Evolutionary conservation across 1,140 invertebrate genomes (phyloP), one percentile per base, ranked within the genome.

Genomic region (Brachionus sp.): DNA sequence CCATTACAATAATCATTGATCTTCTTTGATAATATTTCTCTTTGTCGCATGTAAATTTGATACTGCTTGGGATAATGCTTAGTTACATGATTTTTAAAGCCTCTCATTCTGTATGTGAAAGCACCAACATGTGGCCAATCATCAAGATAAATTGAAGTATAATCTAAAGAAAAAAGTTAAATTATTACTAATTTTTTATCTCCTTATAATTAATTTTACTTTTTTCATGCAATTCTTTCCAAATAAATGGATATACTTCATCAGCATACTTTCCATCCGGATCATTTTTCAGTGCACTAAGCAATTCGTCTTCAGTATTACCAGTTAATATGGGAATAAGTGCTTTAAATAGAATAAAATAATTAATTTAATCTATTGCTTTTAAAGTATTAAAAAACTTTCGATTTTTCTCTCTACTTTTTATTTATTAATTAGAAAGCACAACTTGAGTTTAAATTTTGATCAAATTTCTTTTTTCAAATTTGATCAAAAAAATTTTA

Each of bases 51-150:
- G 16, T 16, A 50, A 16, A 93, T 84, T 85, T 93, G 94, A 87
- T 92, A 97, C 0, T 93, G 92, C 42, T 95, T 89, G 90, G 96
- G 92, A 86, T 95, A 97, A 88, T 97, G 95, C 89, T 97, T 93
- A 0, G 95, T 95, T 0, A 95, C 95, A 84, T 93, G 92, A 0
- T 90, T 84, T 83, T 92, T 90, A 88, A 98, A 98, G 0, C 95
- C 95, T 84, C 94, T 93, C 86, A 97, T 91, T 7, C 95, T 91
- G 88, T 95, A 95, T 29, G 94, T 95, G 86, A 97, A 98, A 0
- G 94, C 95, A 0, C 95, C 95, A 10, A 94, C 91, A 86, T 91
- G 89, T 0, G 94, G 92, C 84, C 92, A 91, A 87, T 98, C 95
- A 88, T 98, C 95, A 85, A 93, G 93, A 88, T 93, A 97, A 5